phyloP scores from a whole-genome alignment of 2,888 invertebrate genomes.

The Eristalis arbustorum region DNA sequence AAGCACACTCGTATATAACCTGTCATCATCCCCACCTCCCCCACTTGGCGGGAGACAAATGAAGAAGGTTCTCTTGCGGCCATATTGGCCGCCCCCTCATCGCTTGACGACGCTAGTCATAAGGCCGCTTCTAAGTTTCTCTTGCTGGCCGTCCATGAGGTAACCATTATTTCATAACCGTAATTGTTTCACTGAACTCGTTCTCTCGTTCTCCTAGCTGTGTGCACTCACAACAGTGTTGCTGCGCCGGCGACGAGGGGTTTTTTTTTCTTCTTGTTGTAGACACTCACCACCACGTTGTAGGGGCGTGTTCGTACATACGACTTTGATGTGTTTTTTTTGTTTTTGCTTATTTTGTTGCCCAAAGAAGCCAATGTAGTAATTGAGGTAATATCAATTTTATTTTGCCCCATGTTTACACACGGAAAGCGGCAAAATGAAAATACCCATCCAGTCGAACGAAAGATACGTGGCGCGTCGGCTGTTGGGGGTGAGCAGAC shows the following conservation, averaged over 20 bases:
- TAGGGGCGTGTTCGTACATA: not conserved
- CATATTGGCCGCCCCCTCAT: conserved; percentile 1
- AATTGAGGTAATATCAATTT: conserved; percentile 52
- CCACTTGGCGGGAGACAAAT: not conserved
- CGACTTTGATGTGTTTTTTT: not conserved
- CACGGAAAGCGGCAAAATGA: not conserved
- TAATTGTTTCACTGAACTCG: conserved; percentile 56
- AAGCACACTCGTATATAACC: not conserved
- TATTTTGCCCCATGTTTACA: conserved; percentile 24
- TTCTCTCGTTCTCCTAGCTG: conserved; percentile 1
- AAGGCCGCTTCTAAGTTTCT: conserved; percentile 5
- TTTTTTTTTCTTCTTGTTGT: too few relatives aligned
- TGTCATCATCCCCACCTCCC: not conserved
- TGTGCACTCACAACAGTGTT: not conserved
- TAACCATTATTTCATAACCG: conserved; percentile 64
- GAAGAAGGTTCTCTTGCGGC: conserved; percentile 14
- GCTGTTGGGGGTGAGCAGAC: too few relatives aligned
- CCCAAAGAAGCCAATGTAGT: conserved; percentile 23
- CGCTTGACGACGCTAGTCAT: conserved; percentile 2
- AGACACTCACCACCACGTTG: not conserved
- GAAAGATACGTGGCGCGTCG: not conserved
- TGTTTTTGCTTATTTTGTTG: conserved; percentile 7
- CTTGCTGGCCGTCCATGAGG: conserved; percentile 37
- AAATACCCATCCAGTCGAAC: not conserved
- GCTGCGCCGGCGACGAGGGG: too few relatives aligned